These are phyloP conservation scores for Sterrhoptilus dennistouni DNA, from an alignment of 2,113 vertebrate genomes.

Conservation along the genomic window DNA sequence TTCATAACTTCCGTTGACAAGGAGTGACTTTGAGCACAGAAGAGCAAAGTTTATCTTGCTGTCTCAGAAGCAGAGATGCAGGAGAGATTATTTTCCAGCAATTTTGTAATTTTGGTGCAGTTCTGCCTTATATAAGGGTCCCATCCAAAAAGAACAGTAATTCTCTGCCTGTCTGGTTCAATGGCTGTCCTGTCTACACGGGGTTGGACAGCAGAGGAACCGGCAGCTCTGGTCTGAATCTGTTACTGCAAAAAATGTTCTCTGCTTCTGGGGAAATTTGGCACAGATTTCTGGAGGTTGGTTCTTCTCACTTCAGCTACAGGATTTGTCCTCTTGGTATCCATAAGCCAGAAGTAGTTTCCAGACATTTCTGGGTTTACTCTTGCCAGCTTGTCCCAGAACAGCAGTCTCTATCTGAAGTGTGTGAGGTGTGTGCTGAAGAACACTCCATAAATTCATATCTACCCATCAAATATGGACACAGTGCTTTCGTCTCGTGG, in stretches of 20 bases:
- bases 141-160: background rate
- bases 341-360: background rate
- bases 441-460: background rate
- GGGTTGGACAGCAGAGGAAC: background rate
- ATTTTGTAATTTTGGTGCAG: slow-evolving; percentile 13
- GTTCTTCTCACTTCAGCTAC: background rate
- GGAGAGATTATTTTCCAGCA: background rate
- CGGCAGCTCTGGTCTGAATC: rapidly evolving
- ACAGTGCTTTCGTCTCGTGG: background rate
- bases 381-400: background rate
- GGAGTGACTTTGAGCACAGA: background rate
- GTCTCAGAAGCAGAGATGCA: background rate
- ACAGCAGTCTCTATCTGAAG: background rate
- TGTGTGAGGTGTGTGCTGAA: background rate
- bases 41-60: background rate
- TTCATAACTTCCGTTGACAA: background rate
- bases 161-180: background rate
- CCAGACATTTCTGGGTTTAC: background rate
- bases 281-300: background rate
- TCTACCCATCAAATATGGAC: background rate
- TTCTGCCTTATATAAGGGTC: background rate
- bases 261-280: background rate
- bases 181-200: rapidly evolving
- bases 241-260: background rate
- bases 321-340: background rate